Evolutionary conservation across 2,888 invertebrate genomes (phyloP).

Genomic region (Hirtodrosophila histrioides): DNA sequence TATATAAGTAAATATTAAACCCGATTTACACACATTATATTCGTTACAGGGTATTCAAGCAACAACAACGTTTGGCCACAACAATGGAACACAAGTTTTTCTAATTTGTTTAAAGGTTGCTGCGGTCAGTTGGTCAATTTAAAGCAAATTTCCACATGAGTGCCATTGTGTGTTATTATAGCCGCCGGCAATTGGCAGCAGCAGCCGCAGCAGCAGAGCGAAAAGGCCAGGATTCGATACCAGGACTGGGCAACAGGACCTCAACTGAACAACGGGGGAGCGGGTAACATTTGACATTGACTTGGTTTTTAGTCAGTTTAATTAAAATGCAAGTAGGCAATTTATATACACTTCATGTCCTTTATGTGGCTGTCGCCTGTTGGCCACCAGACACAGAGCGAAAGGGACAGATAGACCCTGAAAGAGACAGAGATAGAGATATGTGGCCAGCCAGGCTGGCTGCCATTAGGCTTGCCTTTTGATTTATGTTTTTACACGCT

Average conservation of each 20-base stretch:
- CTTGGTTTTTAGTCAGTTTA: conserved; percentile 74
- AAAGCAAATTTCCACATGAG: conserved; percentile 74
- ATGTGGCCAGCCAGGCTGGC: conserved; percentile 53
- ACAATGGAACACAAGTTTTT: conserved; percentile 54
- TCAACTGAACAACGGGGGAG: not conserved
- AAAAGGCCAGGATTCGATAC: conserved; percentile 4
- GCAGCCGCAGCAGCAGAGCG: conserved; percentile 5
- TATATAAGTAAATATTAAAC: no score
- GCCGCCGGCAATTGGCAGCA: conserved; percentile 41
- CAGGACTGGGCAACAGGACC: not conserved
- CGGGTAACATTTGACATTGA: conserved; percentile 65
- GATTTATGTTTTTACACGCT: conserved; percentile 78
- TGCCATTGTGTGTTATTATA: conserved; percentile 62
- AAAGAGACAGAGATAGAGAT: conserved; percentile 11
- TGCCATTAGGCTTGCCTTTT: conserved; percentile 71
- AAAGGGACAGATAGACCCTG: not conserved
- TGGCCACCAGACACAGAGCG: conserved; percentile 13
- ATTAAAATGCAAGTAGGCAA: conserved; percentile 80
- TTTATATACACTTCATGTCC: conserved; percentile 77
- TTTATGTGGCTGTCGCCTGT: conserved; percentile 44
- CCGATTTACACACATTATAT: no score
- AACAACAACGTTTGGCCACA: conserved; percentile 34
- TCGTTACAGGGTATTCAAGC: not conserved
- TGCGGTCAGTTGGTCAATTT: conserved; percentile 77
- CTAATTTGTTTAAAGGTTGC: conserved; percentile 70